phyloP scores from a whole-genome alignment of 2,797 vertebrate genomes.

The Lagodon rhomboides region DNA sequence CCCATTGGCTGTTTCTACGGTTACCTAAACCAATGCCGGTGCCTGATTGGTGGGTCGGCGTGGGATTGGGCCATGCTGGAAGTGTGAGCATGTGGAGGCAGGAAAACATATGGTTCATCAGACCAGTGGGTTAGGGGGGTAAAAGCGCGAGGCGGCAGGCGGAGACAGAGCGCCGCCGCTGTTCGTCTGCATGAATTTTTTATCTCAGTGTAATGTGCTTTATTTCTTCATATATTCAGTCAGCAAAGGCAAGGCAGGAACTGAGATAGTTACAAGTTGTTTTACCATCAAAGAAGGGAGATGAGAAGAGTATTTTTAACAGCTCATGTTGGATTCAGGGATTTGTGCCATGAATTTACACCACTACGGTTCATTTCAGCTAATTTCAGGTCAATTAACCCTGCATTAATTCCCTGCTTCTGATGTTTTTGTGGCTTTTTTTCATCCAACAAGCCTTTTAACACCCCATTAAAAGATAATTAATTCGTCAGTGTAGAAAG shows the following conservation, averaged over 20 bases:
- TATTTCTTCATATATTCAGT: background rate
- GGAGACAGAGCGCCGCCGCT: slow-evolving; percentile 1
- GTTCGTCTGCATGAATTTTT: slow-evolving; percentile 14
- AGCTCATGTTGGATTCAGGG: background rate
- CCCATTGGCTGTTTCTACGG: slow-evolving; percentile 72
- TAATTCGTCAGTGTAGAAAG: background rate
- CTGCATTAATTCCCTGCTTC: background rate
- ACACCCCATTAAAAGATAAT: background rate
- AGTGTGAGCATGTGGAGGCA: slow-evolving; percentile 66
- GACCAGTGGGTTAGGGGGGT: slow-evolving; percentile 70
- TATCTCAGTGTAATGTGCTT: background rate
- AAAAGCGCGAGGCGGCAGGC: slow-evolving; percentile 32
- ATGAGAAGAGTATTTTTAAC: background rate
- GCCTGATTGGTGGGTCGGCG: slow-evolving; percentile 56
- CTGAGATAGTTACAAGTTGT: background rate
- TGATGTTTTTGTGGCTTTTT: background rate
- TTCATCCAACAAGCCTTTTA: background rate
- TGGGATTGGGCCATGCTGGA: slow-evolving; percentile 64
- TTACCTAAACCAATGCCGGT: slow-evolving; percentile 67
- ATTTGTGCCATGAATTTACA: background rate
- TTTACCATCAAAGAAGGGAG: background rate
- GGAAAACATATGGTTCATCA: slow-evolving; percentile 69
- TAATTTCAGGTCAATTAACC: background rate
- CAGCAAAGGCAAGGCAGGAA: background rate
- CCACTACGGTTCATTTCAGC: background rate